Percentiles rank a stretch among this genome's conserved stretches.
Evolutionary conservation across 2,797 vertebrate genomes (phyloP).

Genomic region (Dicrostonyx torquatus): DNA sequence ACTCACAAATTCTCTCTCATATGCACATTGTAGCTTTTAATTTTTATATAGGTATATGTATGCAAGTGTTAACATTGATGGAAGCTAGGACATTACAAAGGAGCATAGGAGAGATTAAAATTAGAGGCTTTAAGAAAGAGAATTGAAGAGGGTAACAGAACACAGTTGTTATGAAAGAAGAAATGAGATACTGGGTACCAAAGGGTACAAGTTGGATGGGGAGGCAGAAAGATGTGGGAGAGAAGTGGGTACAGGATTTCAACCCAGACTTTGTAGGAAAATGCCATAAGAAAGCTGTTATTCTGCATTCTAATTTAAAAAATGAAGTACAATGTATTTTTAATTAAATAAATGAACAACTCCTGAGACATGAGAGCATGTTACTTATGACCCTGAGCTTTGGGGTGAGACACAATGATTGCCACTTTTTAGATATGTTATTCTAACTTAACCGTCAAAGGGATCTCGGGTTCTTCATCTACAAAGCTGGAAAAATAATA

Average conservation of each 20-base stretch:
- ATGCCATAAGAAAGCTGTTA: not conserved
- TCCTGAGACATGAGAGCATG: not conserved
- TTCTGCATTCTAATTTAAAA: not conserved
- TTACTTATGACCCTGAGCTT: not conserved
- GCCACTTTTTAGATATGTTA: not conserved
- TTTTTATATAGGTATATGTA: not conserved
- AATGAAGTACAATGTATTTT: not conserved
- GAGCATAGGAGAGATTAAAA: not conserved
- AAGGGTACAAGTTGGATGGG: fast-evolving
- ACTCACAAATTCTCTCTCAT: not conserved
- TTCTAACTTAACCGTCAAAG: not conserved
- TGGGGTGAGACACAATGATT: not conserved
- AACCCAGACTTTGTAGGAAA: not conserved
- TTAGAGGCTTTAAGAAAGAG: not conserved
- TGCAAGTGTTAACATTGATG: not conserved
- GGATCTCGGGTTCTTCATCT: not conserved
- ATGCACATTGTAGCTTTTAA: not conserved
- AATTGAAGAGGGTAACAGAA: not conserved
- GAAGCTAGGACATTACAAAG: not conserved
- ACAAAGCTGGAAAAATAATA: not conserved
- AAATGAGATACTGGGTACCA: not conserved
- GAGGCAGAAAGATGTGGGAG: not conserved
- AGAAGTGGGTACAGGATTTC: not conserved
- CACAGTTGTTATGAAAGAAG: not conserved
- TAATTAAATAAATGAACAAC: not conserved